Percentiles rank a stretch among this genome's conserved stretches.
Evolutionary conservation across 2,113 vertebrate species (phyloP).

Genomic region (Silurus glanis): DNA sequence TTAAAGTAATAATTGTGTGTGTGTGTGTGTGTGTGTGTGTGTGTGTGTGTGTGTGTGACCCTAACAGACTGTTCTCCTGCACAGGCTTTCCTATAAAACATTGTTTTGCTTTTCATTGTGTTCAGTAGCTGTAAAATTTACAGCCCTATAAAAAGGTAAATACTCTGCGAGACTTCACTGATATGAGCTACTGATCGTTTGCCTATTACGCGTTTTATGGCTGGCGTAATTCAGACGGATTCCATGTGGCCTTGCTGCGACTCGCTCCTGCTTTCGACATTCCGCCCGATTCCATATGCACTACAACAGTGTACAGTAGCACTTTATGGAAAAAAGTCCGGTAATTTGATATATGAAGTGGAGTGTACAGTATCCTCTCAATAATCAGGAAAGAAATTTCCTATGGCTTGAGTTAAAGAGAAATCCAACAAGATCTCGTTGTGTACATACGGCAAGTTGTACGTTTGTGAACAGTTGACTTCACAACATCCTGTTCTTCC

Average conservation of each 20-base stretch:
- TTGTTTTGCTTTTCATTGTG: constrained; percentile 56
- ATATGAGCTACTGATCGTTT: constrained; percentile 73
- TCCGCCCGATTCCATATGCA: constrained; percentile 29
- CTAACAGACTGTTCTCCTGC: constrained; percentile 17
- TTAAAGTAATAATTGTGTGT: background rate
- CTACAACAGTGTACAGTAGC: constrained; percentile 5
- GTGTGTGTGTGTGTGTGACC: background rate
- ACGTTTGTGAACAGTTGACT: background rate
- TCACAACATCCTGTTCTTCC: background rate
- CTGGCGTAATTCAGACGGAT: constrained; percentile 68
- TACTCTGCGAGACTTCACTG: constrained; percentile 66
- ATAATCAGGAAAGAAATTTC: background rate
- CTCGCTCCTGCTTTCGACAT: constrained; percentile 51
- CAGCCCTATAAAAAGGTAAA: constrained; percentile 74
- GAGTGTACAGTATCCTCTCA: background rate
- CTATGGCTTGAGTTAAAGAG: background rate
- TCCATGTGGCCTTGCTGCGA: constrained; percentile 52
- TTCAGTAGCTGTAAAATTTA: constrained; percentile 70
- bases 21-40: background rate
- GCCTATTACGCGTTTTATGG: constrained; percentile 74
- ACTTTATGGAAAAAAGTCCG: background rate
- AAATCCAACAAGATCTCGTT: background rate
- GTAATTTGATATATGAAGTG: constrained; percentile 10
- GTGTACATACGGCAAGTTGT: no score
- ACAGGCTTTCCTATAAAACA: constrained; percentile 27